Evolutionary conservation across 2,113 vertebrate genomes (phyloP), one percentile per base, ranked within the genome.

Genomic region (Cottus gobio): DNA sequence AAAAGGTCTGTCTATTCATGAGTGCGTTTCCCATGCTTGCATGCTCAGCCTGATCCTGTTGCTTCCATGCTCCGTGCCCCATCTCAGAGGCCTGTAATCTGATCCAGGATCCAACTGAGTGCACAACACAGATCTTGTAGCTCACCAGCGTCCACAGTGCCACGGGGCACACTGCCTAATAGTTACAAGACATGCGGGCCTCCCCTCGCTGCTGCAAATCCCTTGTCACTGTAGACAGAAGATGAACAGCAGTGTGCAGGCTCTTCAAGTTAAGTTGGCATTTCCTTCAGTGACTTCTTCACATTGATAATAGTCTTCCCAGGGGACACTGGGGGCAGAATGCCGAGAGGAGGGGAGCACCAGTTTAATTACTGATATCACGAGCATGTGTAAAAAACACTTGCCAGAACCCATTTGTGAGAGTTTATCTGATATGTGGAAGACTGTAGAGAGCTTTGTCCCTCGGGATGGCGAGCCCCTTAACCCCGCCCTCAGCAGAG

Each of bases 201-300:
- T 30, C 74, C 50, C 24, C 16, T 71, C 7, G 15, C 60, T 20
- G 44, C 42, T 68, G n/a, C 78, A 88, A 85, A 82, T 86, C 70
- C 74, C 88, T 66, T 44, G 75, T 85, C 84, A 68, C 50, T 71
- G 80, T 28, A 57, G 86, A 86, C 85, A 84, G 82, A 79, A 83
- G 84, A 90, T 84, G 88, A 93, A 89, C 89, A 92, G 78, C 82
- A 78, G 75, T 83, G 90, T 89, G 84, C 72, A 83, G 79, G 75
- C 90, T 91, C 85, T 84, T 91, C 88, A 54, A 85, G 77, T 92
- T 94, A 93, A 93, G 90, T 74, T 94, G 94, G 93, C 92, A 96
- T 96, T 96, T 95, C 94, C 94, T 94, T 86, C 78, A 88, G 90
- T 89, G 92, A 89, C 92, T 93, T 94, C 92, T 93, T 85, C 85